Evolutionary conservation across 2,113 vertebrate genomes (phyloP).

Genomic region (Condylura cristata): DNA sequence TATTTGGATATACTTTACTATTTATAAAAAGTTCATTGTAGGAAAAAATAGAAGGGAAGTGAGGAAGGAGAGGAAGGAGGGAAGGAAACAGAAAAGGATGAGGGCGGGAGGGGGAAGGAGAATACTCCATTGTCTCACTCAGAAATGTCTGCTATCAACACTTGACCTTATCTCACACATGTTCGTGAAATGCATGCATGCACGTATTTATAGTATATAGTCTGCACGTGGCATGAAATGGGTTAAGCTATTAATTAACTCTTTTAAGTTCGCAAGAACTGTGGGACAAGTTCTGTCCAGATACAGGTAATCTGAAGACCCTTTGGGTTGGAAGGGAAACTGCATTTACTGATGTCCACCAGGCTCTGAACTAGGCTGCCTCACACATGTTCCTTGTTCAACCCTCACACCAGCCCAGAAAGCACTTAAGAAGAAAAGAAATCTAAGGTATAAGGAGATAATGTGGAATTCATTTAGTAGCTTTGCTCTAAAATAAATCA

Average conservation of each 20-base stretch:
- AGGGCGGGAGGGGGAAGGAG: neutral
- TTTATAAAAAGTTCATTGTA: neutral
- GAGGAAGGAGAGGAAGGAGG: accelerated
- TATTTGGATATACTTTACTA: neutral
- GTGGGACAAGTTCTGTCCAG: neutral
- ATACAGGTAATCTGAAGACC: neutral
- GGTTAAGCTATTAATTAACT: no score
- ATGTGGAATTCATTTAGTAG: neutral
- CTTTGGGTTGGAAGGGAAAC: no score
- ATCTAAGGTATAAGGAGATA: neutral
- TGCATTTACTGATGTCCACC: neutral
- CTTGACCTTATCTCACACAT: neutral
- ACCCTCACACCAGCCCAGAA: neutral
- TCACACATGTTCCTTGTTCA: neutral
- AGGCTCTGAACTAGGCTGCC: neutral
- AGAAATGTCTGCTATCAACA: neutral
- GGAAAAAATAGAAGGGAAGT: neutral
- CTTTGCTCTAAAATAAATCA: neutral
- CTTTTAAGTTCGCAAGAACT: neutral
- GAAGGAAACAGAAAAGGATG: neutral
- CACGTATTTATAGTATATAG: accelerated
- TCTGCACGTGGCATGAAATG: neutral
- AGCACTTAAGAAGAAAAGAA: neutral
- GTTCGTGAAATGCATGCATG: neutral
- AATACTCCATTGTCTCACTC: neutral